Conservation (phyloP, 2,113 vertebrate species). For the Tringa solitaria region DNA sequence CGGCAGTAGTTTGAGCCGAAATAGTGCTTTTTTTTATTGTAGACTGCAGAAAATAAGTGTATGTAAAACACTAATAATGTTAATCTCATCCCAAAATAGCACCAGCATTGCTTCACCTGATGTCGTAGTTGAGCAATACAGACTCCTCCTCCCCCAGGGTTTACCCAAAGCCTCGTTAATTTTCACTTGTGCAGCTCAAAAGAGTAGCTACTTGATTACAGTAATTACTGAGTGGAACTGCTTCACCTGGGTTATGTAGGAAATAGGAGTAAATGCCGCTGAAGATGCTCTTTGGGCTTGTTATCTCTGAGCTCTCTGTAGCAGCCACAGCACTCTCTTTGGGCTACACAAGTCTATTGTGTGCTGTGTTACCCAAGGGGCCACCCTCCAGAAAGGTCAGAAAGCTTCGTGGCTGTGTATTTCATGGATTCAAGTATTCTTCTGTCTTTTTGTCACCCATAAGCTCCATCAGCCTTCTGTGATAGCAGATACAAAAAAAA, state of each 20-base stretch:
- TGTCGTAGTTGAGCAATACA: accelerated
- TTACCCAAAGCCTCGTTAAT: background rate
- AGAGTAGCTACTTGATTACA: background rate
- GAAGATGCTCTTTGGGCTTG: background rate
- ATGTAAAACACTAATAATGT: background rate
- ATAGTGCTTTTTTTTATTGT: background rate
- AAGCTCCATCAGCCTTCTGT: background rate
- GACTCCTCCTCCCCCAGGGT: accelerated
- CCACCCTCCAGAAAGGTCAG: background rate
- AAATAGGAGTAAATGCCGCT: background rate
- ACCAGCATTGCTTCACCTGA: background rate
- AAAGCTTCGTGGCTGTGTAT: background rate
- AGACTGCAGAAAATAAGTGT: background rate
- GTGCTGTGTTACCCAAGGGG: background rate
- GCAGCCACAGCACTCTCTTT: background rate
- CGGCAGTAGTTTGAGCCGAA: background rate
- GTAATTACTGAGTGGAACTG: background rate
- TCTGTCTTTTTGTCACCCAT: background rate
- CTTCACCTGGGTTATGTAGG: background rate
- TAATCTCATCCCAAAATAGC: background rate
- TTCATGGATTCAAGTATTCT: background rate
- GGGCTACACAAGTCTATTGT: background rate
- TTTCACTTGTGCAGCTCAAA: background rate
- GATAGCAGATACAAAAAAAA: background rate
- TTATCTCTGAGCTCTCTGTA: background rate